Conservation (phyloP, 2,888 invertebrate species). For the Spilosoma lubricipeda region DNA sequence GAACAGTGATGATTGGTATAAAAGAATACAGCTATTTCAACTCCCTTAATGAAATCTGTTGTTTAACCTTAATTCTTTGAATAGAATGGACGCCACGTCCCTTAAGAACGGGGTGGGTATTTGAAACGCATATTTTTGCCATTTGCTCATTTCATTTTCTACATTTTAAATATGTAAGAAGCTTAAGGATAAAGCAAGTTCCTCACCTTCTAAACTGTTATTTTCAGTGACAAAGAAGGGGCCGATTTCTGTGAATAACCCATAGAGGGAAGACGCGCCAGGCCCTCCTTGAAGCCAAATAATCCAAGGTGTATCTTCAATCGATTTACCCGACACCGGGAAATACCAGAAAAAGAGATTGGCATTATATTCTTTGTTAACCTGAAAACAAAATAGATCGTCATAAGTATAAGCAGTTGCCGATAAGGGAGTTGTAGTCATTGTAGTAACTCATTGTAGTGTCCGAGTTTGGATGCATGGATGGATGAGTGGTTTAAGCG, state of each 20-base stretch:
- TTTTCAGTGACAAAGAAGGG: slow-evolving; percentile 84
- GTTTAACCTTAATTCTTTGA: neutral
- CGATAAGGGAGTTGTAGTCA: neutral
- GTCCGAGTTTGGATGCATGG: no score
- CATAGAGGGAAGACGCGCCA: slow-evolving; percentile 86
- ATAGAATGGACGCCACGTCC: neutral
- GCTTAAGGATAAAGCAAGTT: neutral
- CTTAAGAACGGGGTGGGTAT: neutral
- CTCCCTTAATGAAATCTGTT: neutral
- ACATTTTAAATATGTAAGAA: no score
- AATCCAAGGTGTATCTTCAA: slow-evolving; percentile 84
- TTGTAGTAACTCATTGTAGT: no score
- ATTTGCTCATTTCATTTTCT: no score
- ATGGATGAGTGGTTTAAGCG: no score
- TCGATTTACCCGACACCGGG: slow-evolving; percentile 86
- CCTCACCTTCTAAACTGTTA: slow-evolving; percentile 69
- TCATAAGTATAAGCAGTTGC: neutral
- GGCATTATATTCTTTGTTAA: slow-evolving; percentile 91
- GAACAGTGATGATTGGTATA: neutral
- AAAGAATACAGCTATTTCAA: neutral
- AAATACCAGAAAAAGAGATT: slow-evolving; percentile 96
- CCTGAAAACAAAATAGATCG: slow-evolving; percentile 71
- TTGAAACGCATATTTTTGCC: neutral
- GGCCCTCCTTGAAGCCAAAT: slow-evolving; percentile 88
- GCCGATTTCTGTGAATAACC: slow-evolving; percentile 88